Conservation (phyloP, 2,113 vertebrate genomes). For the Tragelaphus strepsiceros region DNA sequence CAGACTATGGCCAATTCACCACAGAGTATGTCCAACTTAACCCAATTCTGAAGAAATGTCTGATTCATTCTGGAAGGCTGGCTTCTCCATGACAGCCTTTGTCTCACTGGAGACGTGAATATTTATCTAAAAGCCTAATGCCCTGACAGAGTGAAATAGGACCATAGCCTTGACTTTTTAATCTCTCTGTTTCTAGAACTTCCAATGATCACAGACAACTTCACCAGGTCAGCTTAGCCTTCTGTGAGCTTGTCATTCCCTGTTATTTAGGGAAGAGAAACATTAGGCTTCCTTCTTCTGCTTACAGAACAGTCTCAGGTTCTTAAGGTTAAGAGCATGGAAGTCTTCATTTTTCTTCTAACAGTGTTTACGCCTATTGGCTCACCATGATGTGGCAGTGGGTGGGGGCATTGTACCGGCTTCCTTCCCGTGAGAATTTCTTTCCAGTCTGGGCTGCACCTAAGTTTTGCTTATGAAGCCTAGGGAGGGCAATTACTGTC, state of each 20-base stretch:
- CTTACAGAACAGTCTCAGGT: neutral
- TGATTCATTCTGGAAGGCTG: neutral
- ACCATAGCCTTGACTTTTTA: neutral
- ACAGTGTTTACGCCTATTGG: neutral
- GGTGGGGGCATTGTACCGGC: neutral
- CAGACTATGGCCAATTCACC: neutral
- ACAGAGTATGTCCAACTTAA: neutral
- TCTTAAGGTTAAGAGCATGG: neutral
- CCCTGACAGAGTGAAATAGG: neutral
- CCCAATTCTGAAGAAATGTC: neutral
- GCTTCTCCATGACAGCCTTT: neutral
- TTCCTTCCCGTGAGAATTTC: constrained; percentile 7
- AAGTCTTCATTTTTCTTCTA: neutral
- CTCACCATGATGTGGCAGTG: neutral
- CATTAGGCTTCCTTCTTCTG: neutral
- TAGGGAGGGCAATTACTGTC: neutral
- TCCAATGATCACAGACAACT: neutral
- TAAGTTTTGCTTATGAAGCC: constrained; percentile 28
- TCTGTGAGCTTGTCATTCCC: neutral
- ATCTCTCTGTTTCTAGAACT: neutral
- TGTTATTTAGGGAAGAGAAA: neutral
- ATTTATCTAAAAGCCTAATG: neutral
- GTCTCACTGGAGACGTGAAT: neutral
- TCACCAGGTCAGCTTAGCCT: neutral
- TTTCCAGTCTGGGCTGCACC: constrained; percentile 17